phyloP scores from a whole-genome alignment of 1,140 invertebrate genomes.

The Meloidogyne chitwoodi region DNA sequence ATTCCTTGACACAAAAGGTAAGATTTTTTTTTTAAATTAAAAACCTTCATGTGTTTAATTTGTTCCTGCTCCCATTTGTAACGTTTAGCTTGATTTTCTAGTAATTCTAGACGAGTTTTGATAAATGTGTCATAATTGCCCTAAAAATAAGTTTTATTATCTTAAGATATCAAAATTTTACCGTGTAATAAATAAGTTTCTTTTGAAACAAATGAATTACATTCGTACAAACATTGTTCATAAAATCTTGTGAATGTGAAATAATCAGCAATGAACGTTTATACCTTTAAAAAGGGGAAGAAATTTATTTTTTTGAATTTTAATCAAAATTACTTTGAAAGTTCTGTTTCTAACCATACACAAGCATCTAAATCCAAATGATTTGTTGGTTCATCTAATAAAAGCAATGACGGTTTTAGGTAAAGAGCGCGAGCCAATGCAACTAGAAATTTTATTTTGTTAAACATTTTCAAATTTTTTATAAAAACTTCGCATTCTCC shows the following conservation, averaged over 20 bases:
- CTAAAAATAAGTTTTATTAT: conserved; percentile 61
- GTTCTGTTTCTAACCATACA: conserved; percentile 97
- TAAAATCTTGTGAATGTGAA: conserved; percentile 98
- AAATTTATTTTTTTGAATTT: conserved; percentile 64
- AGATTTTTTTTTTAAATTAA: too few species aligned
- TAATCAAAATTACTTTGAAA: conserved; percentile 73
- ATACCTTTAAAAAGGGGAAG: conserved; percentile 81
- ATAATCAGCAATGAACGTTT: conserved; percentile 96
- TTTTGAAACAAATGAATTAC: conserved; percentile 92
- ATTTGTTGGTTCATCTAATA: conserved; percentile 69
- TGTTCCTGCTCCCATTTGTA: conserved; percentile 99
- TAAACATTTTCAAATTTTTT: background rate
- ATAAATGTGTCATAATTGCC: conserved; percentile 93
- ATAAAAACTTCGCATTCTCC: background rate
- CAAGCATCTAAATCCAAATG: conserved; percentile 81
- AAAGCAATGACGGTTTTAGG: conserved; percentile 64
- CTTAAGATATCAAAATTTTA: too few species aligned
- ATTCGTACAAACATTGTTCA: conserved; percentile 98
- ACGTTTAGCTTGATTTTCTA: conserved; percentile 97
- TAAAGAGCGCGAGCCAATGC: conserved; percentile 75
- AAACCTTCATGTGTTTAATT: conserved; percentile 94
- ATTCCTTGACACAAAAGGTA: conserved; percentile 72
- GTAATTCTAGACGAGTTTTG: conserved; percentile 80
- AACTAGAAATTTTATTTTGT: conserved; percentile 68
- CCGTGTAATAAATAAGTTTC: conserved; percentile 87